phyloP scores from a whole-genome alignment of 2,797 vertebrate species.

The Helicolenus hilgendorfi region DNA sequence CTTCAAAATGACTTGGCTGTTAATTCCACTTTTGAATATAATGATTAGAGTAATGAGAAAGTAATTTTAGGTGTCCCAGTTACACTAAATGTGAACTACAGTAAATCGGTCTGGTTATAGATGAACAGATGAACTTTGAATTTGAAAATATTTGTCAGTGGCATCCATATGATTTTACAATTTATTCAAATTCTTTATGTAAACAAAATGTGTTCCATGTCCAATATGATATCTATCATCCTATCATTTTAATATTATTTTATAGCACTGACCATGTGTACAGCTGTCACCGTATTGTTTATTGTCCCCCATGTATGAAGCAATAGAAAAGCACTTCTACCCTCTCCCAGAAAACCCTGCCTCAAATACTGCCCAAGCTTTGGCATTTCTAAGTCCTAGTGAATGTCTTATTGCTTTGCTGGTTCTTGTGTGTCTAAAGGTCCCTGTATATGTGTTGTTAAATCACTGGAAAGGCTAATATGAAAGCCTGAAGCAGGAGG shows the following conservation, averaged over 20 bases:
- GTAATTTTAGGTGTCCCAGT: neutral
- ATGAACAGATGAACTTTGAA: neutral
- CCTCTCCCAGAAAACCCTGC: neutral
- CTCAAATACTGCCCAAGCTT: neutral
- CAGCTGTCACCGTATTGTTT: neutral
- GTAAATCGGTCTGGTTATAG: neutral
- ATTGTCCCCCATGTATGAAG: neutral
- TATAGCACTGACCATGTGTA: neutral
- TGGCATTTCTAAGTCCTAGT: neutral
- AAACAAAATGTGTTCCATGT: too few species aligned
- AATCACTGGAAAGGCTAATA: neutral
- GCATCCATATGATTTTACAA: neutral
- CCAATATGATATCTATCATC: neutral
- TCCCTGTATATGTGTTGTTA: slow-evolving; percentile 18
- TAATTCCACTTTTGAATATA: too few species aligned
- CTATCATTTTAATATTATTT: neutral
- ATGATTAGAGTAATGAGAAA: neutral
- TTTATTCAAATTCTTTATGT: neutral
- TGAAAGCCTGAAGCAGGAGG: slow-evolving; percentile 19
- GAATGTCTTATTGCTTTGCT: neutral
- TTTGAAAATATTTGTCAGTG: neutral
- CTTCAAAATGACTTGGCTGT: neutral
- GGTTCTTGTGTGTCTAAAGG: neutral
- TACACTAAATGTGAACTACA: neutral
- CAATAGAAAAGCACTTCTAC: neutral